These are phyloP conservation scores for Neodon shergylaensis DNA, from an alignment of 2,113 vertebrate species.

Conservation along the genomic window DNA sequence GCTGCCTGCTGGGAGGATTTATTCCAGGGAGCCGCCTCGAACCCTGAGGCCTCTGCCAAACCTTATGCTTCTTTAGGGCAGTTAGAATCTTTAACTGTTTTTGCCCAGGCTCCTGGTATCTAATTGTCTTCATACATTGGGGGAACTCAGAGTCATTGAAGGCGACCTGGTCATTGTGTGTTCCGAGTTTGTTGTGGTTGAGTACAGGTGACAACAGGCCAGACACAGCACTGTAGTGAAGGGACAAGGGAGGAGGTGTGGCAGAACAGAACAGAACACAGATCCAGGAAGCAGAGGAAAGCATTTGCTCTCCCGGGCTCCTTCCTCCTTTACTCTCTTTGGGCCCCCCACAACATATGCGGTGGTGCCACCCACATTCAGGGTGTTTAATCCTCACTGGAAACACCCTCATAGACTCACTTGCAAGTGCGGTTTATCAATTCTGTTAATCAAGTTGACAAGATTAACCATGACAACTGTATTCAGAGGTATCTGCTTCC, in stretches of 20 bases:
- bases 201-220: background rate
- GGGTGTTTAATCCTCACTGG: background rate
- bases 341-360: background rate
- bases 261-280: background rate
- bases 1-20: background rate
- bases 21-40: fast-evolving
- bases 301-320: background rate
- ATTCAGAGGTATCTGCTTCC: background rate
- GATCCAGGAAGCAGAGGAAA: background rate
- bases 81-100: background rate
- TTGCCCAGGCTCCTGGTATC: background rate
- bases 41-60: background rate
- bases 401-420: background rate
- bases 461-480: background rate
- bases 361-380: background rate
- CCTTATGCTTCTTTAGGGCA: background rate
- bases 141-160: background rate
- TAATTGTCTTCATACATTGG: background rate
- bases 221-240: no score
- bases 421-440: background rate
- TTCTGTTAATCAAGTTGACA: background rate
- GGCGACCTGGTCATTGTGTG: background rate
- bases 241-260: background rate
- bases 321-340: background rate
- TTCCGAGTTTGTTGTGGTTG: background rate